A percentile compares a stretch with the other conserved stretches of the same genome.
These are phyloP conservation scores for Tor tambroides DNA, from an alignment of 2,113 vertebrate species.

Conservation along the genomic window DNA sequence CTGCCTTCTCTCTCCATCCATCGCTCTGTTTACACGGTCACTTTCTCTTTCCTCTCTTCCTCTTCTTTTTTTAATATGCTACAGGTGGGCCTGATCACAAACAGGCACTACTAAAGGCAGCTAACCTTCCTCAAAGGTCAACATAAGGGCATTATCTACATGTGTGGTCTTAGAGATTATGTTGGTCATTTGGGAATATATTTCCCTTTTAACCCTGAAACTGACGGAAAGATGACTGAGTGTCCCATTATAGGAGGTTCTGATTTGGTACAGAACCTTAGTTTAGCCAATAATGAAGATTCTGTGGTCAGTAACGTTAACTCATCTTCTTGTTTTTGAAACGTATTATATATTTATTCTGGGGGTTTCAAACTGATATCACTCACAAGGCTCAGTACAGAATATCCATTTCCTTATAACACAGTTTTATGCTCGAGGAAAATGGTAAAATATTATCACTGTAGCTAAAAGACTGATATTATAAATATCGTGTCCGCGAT, in stretches of 20 bases:
- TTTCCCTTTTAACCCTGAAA: constrained; percentile 14
- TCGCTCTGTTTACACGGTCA: constrained; percentile 56
- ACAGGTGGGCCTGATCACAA: constrained; percentile 57
- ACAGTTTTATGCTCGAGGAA: background rate
- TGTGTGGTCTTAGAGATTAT: constrained; percentile 37
- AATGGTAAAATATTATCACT: background rate
- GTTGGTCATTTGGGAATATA: constrained; percentile 16
- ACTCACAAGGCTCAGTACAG: background rate
- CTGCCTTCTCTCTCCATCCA: constrained; percentile 25
- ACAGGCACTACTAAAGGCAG: constrained; percentile 33
- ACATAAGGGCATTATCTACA: background rate
- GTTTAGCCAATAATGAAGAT: background rate
- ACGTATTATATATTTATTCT: background rate
- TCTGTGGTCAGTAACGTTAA: background rate
- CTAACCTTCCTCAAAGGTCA: constrained; percentile 3
- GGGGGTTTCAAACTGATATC: background rate
- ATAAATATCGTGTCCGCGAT: background rate
- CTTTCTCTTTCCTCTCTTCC: constrained; percentile 51
- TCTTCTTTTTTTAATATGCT: constrained; percentile 49
- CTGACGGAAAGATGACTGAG: background rate
- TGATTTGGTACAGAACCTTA: background rate
- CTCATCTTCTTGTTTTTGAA: background rate
- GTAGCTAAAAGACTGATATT: background rate
- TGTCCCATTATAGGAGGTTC: background rate
- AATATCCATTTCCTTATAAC: background rate